A percentile compares a stretch with the other conserved stretches of the same genome.
Evolutionary conservation across 2,888 invertebrate genomes (phyloP).

Genomic region (Andrena trimmerana): DNA sequence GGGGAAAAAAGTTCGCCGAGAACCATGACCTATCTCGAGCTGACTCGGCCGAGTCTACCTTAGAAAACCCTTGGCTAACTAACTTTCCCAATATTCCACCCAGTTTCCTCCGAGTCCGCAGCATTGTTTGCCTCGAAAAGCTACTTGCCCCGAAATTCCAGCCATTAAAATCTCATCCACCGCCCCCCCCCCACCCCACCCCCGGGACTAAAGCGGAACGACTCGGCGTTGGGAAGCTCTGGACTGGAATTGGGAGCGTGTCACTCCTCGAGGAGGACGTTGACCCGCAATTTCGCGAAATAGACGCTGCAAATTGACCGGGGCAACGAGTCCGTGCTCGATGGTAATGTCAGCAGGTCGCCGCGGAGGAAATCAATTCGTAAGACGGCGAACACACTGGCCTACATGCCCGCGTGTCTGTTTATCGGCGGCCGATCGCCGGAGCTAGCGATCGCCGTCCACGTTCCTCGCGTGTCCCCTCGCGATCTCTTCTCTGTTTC

Average conservation of each 20-base stretch:
- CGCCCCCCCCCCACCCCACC: too few relatives aligned
- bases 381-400: slow-evolving; percentile 46
- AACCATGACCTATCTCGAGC: slow-evolving; percentile 61
- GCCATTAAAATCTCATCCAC: too few relatives aligned
- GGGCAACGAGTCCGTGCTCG: slow-evolving; percentile 7
- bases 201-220: background rate
- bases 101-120: too few relatives aligned
- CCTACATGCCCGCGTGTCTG: slow-evolving; percentile 53
- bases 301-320: slow-evolving; percentile 39
- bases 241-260: too few relatives aligned
- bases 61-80: too few relatives aligned
- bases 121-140: too few relatives aligned
- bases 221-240: background rate
- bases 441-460: slow-evolving; percentile 8
- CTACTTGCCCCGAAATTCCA: too few relatives aligned
- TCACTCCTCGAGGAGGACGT: background rate
- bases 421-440: slow-evolving; percentile 46
- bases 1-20: slow-evolving; percentile 40
- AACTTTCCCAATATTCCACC: too few relatives aligned
- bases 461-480: background rate
- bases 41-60: background rate
- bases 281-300: slow-evolving; percentile 24
- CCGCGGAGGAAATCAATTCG: slow-evolving; percentile 51
- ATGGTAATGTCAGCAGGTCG: slow-evolving; percentile 28
- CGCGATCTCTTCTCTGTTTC: slow-evolving; percentile 14